These are phyloP conservation scores for Eurois occulta DNA, from an alignment of 2,888 invertebrate species.

Conservation along the genomic window DNA sequence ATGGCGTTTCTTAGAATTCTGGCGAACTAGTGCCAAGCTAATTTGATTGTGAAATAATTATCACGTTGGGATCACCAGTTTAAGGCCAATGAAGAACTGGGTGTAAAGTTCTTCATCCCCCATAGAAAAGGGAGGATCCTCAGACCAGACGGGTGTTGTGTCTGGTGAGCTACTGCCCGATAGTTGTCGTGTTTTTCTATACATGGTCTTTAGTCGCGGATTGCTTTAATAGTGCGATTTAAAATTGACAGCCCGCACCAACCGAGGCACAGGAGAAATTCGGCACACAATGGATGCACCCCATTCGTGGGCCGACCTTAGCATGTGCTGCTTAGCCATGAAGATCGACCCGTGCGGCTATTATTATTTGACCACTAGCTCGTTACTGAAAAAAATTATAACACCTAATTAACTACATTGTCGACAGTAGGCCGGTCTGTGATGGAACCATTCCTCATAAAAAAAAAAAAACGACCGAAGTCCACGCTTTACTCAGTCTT, in stretches of 20 bases:
- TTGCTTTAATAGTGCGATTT: not conserved
- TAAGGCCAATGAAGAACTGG: not conserved
- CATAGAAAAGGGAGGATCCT: not conserved
- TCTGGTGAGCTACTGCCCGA: not conserved
- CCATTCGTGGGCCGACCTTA: not conserved
- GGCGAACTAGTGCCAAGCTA: not conserved
- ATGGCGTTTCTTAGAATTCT: constrained; percentile 9
- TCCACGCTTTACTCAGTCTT: constrained; percentile 58
- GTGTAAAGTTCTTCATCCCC: not conserved
- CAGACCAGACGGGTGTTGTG: not conserved
- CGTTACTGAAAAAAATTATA: not conserved
- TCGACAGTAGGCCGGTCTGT: not conserved
- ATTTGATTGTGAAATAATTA: not conserved
- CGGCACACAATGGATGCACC: not conserved
- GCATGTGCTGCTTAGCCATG: not conserved
- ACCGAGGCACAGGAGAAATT: not conserved
- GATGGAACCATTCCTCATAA: not conserved
- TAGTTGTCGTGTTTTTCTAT: not conserved
- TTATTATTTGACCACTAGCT: not conserved
- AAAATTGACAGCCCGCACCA: not conserved
- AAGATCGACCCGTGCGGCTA: not conserved
- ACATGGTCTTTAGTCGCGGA: no score
- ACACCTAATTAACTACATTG: not conserved
- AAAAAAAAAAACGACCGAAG: constrained; percentile 20
- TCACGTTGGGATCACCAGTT: not conserved